Percentiles rank a stretch among this genome's conserved stretches.
These are phyloP conservation scores for Glaucomys volans DNA, from an alignment of 2,113 vertebrate genomes.

Conservation along the genomic window DNA sequence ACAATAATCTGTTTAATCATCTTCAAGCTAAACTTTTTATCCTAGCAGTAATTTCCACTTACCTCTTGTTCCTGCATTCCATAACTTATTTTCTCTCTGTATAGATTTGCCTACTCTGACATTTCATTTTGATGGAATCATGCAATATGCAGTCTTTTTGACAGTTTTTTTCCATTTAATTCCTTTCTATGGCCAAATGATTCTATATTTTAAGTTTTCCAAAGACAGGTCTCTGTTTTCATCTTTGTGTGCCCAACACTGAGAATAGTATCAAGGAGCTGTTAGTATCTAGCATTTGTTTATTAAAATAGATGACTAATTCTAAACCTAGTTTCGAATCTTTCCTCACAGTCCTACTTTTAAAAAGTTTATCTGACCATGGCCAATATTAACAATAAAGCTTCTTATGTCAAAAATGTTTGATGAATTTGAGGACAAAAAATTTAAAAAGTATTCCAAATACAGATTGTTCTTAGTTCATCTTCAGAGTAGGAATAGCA, in stretches of 20 bases:
- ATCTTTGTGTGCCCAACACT: neutral
- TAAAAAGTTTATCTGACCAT: neutral
- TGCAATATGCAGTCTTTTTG: neutral
- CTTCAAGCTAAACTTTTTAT: neutral
- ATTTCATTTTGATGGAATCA: neutral
- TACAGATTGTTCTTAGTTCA: conserved; percentile 21
- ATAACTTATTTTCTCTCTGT: neutral
- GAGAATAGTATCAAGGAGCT: neutral
- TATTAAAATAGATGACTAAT: neutral
- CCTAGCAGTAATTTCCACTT: neutral
- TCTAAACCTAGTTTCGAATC: conserved; percentile 33
- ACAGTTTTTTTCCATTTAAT: neutral
- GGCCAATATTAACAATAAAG: neutral
- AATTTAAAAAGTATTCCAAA: neutral
- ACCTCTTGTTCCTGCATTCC: neutral
- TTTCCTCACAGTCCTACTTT: neutral
- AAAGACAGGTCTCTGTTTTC: neutral
- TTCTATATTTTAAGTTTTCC: neutral
- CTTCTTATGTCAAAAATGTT: conserved; percentile 16
- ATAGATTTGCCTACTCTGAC: neutral
- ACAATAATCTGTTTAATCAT: neutral
- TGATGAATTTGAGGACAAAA: neutral
- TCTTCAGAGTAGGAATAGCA: neutral
- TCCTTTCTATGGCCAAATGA: neutral
- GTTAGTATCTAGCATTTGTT: neutral